These are phyloP conservation scores for Tenebrio molitor DNA, from an alignment of 1,140 invertebrate species.

Conservation along the genomic window DNA sequence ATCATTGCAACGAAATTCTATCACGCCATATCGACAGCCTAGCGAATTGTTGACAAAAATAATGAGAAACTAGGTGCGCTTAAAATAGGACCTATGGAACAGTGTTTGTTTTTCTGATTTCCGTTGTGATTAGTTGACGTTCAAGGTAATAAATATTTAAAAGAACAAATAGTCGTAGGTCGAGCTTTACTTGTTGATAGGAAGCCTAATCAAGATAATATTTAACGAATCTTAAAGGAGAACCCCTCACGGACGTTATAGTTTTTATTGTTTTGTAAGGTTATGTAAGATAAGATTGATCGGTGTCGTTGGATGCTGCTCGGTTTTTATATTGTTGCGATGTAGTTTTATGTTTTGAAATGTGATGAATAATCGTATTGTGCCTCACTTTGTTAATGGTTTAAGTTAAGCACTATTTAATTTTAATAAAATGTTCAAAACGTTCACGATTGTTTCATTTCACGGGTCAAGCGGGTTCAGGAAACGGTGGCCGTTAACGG, in stretches of 20 bases:
- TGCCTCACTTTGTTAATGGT: constrained; percentile 65
- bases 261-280: constrained; percentile 41
- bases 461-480: background rate
- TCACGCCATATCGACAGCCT: constrained; percentile 30
- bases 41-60: constrained; percentile 23
- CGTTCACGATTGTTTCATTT: background rate
- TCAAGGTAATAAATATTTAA: constrained; percentile 39
- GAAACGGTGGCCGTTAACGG: background rate
- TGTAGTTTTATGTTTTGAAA: constrained; percentile 53
- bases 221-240: constrained; percentile 4
- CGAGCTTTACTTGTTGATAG: constrained; percentile 51
- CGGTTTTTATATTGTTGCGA: constrained; percentile 44
- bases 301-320: constrained; percentile 36
- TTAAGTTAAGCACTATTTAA: constrained; percentile 65
- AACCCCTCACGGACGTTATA: constrained; percentile 23
- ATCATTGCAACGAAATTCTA: constrained; percentile 32
- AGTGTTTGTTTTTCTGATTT: constrained; percentile 40
- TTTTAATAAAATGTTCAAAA: constrained; percentile 65
- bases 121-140: constrained; percentile 34
- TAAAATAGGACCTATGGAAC: constrained; percentile 42
- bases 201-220: constrained; percentile 40
- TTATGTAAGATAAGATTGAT: constrained; percentile 33
- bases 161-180: constrained; percentile 42
- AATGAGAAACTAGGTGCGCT: constrained; percentile 33
- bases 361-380: constrained; percentile 64